A percentile compares a stretch with the other conserved stretches of the same genome.
phyloP scores from a whole-genome alignment of 2,888 invertebrate genomes.

The Thereva nobilitata region DNA sequence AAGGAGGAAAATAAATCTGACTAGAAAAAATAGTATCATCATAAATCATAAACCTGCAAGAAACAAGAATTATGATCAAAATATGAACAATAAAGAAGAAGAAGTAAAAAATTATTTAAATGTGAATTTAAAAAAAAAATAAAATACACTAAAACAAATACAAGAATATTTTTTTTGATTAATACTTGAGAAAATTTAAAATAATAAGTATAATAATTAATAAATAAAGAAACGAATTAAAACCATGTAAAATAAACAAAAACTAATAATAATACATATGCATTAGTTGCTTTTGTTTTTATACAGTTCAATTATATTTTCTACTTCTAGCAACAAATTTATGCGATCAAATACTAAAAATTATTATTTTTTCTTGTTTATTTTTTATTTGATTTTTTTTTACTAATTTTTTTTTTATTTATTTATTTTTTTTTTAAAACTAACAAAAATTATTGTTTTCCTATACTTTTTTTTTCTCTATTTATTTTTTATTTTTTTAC shows the following conservation, averaged over 20 bases:
- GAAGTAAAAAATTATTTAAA: background rate
- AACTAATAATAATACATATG: background rate
- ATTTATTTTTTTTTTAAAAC: slow-evolving; percentile 14
- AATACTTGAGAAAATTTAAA: background rate
- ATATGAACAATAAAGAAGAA: slow-evolving; percentile 3
- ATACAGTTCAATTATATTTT: slow-evolving; percentile 17
- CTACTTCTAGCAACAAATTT: slow-evolving; percentile 22
- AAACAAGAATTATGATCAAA: background rate
- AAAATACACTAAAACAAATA: background rate
- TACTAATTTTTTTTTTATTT: background rate
- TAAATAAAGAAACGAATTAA: slow-evolving; percentile 6
- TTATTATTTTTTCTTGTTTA: slow-evolving; percentile 13
- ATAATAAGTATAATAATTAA: background rate
- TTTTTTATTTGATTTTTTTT: background rate
- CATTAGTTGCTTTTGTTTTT: background rate
- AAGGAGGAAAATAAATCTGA: slow-evolving; percentile 23
- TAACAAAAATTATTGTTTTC: slow-evolving; percentile 29
- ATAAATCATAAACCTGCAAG: slow-evolving; percentile 34
- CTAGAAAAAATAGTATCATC: slow-evolving; percentile 32
- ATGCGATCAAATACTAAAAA: slow-evolving; percentile 20
- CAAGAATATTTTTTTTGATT: slow-evolving; percentile 4
- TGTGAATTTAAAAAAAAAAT: background rate
- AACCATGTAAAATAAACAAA: slow-evolving; percentile 24
- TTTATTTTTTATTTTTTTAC: slow-evolving; percentile 11
- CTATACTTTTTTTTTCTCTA: slow-evolving; percentile 6